Conservation (phyloP, 2,797 vertebrate genomes). For the Hylomyscus alleni region DNA sequence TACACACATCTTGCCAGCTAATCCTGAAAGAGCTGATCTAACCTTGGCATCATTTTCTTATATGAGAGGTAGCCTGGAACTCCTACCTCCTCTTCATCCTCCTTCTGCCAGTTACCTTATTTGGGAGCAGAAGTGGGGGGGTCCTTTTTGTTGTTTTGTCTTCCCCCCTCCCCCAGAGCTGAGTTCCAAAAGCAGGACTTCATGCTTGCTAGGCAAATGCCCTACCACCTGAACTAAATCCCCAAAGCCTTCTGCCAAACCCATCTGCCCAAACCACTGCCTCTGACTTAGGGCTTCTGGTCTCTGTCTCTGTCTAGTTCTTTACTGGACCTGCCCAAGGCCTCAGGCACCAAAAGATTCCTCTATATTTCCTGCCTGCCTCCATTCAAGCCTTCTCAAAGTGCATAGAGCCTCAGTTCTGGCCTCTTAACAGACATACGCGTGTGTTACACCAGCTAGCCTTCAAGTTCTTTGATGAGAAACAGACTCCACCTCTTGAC, state of each 20-base stretch:
- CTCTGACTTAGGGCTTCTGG: neutral
- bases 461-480: neutral
- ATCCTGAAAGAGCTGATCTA: neutral
- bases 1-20: neutral
- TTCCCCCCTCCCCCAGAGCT: neutral
- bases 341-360: neutral
- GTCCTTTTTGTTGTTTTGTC: neutral
- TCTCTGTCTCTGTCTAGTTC: conserved; percentile 10
- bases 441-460: neutral
- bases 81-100: neutral
- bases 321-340: neutral
- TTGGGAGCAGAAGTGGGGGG: neutral
- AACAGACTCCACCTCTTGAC: neutral
- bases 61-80: neutral
- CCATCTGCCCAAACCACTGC: neutral
- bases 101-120: neutral
- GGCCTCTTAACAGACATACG: fast-evolving
- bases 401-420: neutral
- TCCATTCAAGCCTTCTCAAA: neutral
- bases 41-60: neutral
- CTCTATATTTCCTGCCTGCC: neutral
- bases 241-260: neutral
- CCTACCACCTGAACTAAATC: neutral
- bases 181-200: neutral
- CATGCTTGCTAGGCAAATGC: neutral